Evolutionary conservation across 2,888 invertebrate genomes (phyloP).

Genomic region (Pristionchus entomophagus): DNA sequence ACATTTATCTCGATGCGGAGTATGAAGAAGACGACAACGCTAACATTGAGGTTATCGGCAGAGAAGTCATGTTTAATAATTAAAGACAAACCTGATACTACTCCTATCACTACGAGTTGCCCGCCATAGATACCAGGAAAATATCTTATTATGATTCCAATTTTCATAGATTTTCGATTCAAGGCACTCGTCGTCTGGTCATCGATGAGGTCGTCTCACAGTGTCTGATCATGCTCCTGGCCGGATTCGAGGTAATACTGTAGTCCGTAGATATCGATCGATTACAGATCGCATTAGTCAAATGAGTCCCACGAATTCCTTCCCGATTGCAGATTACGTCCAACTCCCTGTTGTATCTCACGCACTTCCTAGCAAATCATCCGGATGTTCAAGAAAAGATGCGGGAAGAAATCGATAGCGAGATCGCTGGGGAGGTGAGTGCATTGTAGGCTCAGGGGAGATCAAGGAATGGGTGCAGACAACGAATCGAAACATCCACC

Average conservation of each 20-base stretch:
- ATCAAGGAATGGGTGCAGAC: no score
- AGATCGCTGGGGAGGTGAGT: background rate
- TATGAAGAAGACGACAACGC: background rate
- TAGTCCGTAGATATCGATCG: no score
- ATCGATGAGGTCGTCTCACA: slow-evolving; percentile 64
- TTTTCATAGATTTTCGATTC: no score
- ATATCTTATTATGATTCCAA: no score
- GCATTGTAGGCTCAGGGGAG: no score
- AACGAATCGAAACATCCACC: no score
- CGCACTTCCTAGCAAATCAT: no score
- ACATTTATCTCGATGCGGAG: background rate
- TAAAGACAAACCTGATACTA: background rate
- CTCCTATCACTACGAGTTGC: no score
- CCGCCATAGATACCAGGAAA: no score
- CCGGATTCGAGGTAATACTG: slow-evolving; percentile 76
- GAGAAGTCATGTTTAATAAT: background rate
- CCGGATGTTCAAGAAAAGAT: slow-evolving; percentile 49
- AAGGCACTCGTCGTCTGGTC: slow-evolving; percentile 53
- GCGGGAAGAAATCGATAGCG: slow-evolving; percentile 46
- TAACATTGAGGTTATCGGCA: background rate
- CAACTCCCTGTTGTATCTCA: slow-evolving; percentile 28
- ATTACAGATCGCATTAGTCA: no score
- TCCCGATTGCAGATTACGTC: no score
- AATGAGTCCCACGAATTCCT: no score
- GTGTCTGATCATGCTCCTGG: slow-evolving; percentile 69